These are phyloP conservation scores for Aphelenchoides avenae DNA, from an alignment of 1,140 invertebrate species.

Conservation along the genomic window DNA sequence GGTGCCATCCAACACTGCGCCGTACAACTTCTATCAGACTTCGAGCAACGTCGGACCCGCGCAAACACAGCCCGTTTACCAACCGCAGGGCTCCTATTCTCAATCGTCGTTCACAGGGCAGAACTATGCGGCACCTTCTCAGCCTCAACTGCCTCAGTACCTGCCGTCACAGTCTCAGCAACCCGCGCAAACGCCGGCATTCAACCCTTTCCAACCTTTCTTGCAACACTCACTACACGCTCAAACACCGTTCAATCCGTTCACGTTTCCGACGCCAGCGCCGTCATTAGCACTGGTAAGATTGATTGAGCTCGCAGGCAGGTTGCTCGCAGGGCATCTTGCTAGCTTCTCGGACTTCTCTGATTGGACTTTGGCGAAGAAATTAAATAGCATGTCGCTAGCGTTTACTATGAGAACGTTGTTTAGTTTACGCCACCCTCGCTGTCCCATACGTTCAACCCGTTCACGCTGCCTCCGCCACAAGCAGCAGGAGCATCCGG, in stretches of 20 bases:
- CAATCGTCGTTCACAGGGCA: background rate
- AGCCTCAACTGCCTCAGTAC: constrained; percentile 3
- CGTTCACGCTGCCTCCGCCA: constrained; percentile 8
- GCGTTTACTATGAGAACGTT: background rate
- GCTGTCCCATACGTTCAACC: constrained; percentile 6
- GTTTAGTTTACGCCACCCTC: constrained; percentile 13
- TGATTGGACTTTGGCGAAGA: no score
- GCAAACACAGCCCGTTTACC: constrained; percentile 1
- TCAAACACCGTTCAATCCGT: constrained; percentile 33
- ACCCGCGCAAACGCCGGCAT: background rate
- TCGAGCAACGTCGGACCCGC: background rate
- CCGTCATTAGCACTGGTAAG: constrained; percentile 23
- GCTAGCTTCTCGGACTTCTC: background rate
- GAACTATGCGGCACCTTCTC: background rate
- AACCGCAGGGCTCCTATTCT: background rate
- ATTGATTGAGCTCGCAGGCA: background rate
- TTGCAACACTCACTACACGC: constrained; percentile 30
- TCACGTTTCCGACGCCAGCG: constrained; percentile 28
- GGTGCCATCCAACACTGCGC: background rate
- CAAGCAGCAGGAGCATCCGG: constrained; percentile 10
- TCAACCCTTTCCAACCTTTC: constrained; percentile 50
- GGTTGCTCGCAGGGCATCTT: constrained; percentile 2
- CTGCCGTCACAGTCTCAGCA: constrained; percentile 6
- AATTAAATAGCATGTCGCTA: constrained; percentile 3
- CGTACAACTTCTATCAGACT: background rate